Base-by-base conservation (phyloP, 2,113 vertebrate genomes). In the Pteronura brasiliensis region DNA sequence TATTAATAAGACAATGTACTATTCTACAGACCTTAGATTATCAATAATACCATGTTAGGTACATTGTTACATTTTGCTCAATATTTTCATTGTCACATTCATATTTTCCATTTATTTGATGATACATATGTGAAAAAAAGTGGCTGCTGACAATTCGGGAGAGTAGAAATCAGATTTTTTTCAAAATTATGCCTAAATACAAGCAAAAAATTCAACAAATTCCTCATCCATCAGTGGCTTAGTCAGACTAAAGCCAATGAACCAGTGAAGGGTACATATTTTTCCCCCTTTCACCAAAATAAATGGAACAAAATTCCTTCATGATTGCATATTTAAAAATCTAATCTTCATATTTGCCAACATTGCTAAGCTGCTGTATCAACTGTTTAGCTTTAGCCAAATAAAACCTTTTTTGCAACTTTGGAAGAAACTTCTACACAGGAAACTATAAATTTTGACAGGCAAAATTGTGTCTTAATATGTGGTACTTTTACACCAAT, bases 311-410 rank as follows among this genome's bases (percentile, higher is more conserved):
- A 98, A 96, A 97, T 91, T 95, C 87, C 61, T 90, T 25, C 36
- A 67, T 91, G 93, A 89, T 67, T 97, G 61, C 83, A 93, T 93
- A 92, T 92, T 98, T 97, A 61, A 96, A 97, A 96, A 93, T 83
- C 93, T 91, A 95, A 95, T 80, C 59, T 92, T 85, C 25, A 10
- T 98, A 95, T 97, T 10, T 97, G 95, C 89, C 93, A 98, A 97
- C 96, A 97, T 11, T 95, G 79, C 74, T 97, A 83, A 95, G 77
- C 31, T 96, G 67, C 90, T 91, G 3, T 92, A 97, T 92, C 96
- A 97, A 96, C 86, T 91, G 11, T 74, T 76, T 94, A 23, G 27
- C 34, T 96, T 95, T 61, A 79, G 87, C 83, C 96, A 97, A 95
- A 89, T 44, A 94, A 80, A 97, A 94, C 21, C 76, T 94, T 96